These are phyloP conservation scores for Apoderus coryli DNA, from an alignment of 2,888 invertebrate species.

Conservation along the genomic window DNA sequence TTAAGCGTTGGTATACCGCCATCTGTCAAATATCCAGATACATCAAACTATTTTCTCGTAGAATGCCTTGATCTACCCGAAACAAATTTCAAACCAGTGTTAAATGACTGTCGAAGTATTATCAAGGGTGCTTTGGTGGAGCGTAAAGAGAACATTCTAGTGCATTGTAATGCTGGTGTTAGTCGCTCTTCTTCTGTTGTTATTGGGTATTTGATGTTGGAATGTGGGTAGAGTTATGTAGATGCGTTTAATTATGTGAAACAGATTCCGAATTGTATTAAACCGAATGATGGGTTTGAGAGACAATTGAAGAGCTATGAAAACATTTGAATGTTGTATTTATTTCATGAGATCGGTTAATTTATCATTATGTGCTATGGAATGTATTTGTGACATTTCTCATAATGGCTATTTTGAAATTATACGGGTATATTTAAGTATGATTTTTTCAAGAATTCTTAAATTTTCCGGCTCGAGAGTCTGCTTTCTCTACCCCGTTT, in stretches of 20 bases:
- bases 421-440: too few relatives aligned
- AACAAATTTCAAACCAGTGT: conserved; percentile 38
- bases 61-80: conserved; percentile 65
- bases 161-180: conserved; percentile 89
- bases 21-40: conserved; percentile 26
- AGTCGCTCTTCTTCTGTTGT: conserved; percentile 69
- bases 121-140: conserved; percentile 49
- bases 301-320: conserved; percentile 40
- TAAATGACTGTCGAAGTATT: conserved; percentile 44
- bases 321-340: not conserved
- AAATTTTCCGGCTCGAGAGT: too few relatives aligned
- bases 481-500: too few relatives aligned
- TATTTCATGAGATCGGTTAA: not conserved
- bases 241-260: conserved; percentile 56
- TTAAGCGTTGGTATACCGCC: conserved; percentile 60
- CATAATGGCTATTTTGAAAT: too few relatives aligned
- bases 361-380: too few relatives aligned
- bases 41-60: conserved; percentile 43
- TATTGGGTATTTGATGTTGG: conserved; percentile 66
- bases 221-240: conserved; percentile 39
- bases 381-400: too few relatives aligned
- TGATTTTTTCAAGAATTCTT: too few relatives aligned
- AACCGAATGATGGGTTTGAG: conserved; percentile 71
- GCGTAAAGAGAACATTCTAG: conserved; percentile 40
- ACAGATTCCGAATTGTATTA: conserved; percentile 47